These are phyloP conservation scores for Castor canadensis DNA, from an alignment of 2,113 vertebrate genomes.

Conservation along the genomic window DNA sequence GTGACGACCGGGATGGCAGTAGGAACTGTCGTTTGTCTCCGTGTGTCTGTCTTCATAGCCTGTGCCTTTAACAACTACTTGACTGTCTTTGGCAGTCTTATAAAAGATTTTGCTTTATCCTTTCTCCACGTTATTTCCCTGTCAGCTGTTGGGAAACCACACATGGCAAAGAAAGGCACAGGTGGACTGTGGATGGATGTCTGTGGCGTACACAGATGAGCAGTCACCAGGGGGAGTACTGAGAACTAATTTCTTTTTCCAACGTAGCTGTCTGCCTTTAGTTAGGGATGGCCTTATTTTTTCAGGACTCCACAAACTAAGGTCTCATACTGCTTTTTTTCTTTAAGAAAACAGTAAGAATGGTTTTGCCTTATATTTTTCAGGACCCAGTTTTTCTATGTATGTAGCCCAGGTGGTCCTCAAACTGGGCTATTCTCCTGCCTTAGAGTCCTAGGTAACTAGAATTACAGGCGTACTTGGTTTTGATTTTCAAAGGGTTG, in stretches of 20 bases:
- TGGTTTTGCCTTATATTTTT: background rate
- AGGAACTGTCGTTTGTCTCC: background rate
- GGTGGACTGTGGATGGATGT: background rate
- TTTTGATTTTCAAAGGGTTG: background rate
- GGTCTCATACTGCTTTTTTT: background rate
- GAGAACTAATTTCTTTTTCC: background rate
- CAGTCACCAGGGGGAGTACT: background rate
- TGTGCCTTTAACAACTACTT: background rate
- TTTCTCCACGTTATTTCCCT: background rate
- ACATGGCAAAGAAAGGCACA: background rate
- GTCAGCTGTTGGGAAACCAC: background rate
- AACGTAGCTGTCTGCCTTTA: background rate
- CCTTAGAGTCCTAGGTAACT: background rate
- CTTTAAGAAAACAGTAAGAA: background rate
- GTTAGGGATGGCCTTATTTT: background rate
- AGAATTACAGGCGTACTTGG: background rate
- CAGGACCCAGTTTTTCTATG: background rate
- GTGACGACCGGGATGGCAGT: background rate
- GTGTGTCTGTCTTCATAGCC: background rate
- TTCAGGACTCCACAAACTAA: background rate
- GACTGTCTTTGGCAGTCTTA: background rate
- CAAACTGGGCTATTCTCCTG: background rate
- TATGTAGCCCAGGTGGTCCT: background rate
- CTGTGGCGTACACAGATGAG: background rate
- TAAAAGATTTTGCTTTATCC: background rate